phyloP scores from a whole-genome alignment of 1,140 invertebrate species.

The Cydia pomonella region DNA sequence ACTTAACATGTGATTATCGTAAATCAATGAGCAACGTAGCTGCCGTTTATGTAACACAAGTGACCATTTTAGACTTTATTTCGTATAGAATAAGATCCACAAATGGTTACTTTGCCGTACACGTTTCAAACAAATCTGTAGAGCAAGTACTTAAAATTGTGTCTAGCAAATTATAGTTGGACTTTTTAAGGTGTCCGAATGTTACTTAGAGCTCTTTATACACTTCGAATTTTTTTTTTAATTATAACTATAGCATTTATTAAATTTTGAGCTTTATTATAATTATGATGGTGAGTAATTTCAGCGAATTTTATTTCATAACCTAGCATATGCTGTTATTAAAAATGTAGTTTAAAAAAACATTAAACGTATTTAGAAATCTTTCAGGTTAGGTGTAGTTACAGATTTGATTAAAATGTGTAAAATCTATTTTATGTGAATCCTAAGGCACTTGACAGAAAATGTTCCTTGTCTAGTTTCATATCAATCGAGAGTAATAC shows the following conservation, averaged over 20 bases:
- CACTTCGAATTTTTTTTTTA: too few relatives aligned
- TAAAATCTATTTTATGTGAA: neutral
- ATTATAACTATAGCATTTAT: too few relatives aligned
- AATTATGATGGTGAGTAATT: too few relatives aligned
- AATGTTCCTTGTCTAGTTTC: neutral
- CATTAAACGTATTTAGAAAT: too few relatives aligned
- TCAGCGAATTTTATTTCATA: too few relatives aligned
- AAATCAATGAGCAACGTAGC: slow-evolving; percentile 11
- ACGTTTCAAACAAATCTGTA: neutral
- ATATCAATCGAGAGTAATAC: neutral
- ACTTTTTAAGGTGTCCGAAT: too few relatives aligned
- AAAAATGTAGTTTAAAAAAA: too few relatives aligned
- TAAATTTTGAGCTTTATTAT: too few relatives aligned
- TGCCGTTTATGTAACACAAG: neutral
- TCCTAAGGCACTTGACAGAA: slow-evolving; percentile 32
- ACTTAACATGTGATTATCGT: neutral
- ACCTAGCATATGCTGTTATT: too few relatives aligned
- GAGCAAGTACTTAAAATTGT: neutral
- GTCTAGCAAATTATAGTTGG: too few relatives aligned
- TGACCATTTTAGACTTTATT: neutral
- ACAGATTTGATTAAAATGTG: neutral
- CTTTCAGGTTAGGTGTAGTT: neutral
- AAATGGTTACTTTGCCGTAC: neutral
- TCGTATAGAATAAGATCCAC: neutral
- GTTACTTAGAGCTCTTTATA: too few relatives aligned